Percentiles rank a stretch among this genome's conserved stretches.
These are phyloP conservation scores for Amazona guildingii DNA, from an alignment of 2,113 vertebrate species.

Conservation along the genomic window DNA sequence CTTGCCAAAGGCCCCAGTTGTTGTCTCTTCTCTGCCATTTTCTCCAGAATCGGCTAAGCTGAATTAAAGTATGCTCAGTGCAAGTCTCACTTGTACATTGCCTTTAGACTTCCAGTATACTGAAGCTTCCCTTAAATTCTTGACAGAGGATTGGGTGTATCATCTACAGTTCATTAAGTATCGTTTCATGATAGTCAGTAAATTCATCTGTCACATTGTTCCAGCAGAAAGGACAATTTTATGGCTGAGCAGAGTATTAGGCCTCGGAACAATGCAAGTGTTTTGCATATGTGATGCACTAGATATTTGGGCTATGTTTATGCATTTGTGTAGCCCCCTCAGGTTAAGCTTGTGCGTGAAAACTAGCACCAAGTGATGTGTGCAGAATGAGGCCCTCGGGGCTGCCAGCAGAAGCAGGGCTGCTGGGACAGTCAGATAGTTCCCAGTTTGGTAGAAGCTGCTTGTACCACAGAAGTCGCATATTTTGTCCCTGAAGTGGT, in stretches of 20 bases:
- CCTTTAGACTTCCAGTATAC: neutral
- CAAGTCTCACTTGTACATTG: neutral
- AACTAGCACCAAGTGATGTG: neutral
- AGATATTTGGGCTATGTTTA: neutral
- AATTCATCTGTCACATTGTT: neutral
- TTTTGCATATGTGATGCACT: neutral
- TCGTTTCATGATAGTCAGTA: neutral
- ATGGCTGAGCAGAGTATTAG: constrained; percentile 12
- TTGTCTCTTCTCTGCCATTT: neutral
- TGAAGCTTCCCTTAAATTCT: neutral
- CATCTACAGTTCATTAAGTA: constrained; percentile 16
- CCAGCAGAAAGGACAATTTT: constrained; percentile 30
- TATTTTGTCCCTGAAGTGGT: neutral
- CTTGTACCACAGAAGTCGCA: neutral
- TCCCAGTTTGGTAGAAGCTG: neutral
- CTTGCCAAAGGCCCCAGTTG: neutral
- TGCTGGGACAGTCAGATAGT: neutral
- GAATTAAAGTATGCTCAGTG: neutral
- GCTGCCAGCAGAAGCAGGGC: neutral
- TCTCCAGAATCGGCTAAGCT: neutral
- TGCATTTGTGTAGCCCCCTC: neutral
- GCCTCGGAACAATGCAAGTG: neutral
- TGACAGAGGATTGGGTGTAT: neutral
- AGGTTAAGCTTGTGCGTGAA: neutral
- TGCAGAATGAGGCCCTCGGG: fast-evolving